Conservation (phyloP, 2,888 invertebrate genomes). For the Choreutis nemorana region DNA sequence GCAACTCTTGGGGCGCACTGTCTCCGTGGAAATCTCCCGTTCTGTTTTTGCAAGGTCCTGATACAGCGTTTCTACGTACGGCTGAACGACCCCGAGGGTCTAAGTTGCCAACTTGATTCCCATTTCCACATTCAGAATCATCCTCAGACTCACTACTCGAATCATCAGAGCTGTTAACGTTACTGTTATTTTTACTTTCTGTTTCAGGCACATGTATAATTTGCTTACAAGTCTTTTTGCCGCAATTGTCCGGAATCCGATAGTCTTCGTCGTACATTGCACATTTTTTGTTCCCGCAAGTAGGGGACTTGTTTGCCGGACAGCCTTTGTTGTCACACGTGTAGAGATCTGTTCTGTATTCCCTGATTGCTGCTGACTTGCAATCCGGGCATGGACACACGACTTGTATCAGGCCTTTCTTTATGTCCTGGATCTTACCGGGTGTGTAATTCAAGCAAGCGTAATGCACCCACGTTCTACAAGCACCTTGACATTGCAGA, state of each 20-base stretch:
- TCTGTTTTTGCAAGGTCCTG: background rate
- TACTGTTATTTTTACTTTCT: no score
- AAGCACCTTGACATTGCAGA: constrained; percentile 41
- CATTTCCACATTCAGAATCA: constrained; percentile 9
- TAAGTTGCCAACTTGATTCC: constrained; percentile 8
- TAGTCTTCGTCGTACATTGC: background rate
- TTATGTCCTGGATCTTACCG: constrained; percentile 42
- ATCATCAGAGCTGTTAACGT: background rate
- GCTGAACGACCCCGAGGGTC: constrained; percentile 15
- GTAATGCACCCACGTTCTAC: constrained; percentile 43
- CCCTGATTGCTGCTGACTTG: constrained; percentile 6
- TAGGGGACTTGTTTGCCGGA: background rate
- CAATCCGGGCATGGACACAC: constrained; percentile 54
- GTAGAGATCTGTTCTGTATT: background rate
- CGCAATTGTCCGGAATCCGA: background rate
- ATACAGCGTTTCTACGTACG: constrained; percentile 8
- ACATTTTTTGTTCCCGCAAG: constrained; percentile 3
- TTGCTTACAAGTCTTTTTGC: no score
- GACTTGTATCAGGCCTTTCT: constrained; percentile 33
- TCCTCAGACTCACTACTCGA: constrained; percentile 4
- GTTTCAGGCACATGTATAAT: no score
- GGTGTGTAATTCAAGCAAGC: constrained; percentile 42
- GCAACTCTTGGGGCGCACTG: constrained; percentile 6
- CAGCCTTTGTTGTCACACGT: constrained; percentile 2
- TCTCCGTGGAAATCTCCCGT: constrained; percentile 17